These are phyloP conservation scores for Troides helena DNA, from an alignment of 2,888 invertebrate species.

Conservation along the genomic window DNA sequence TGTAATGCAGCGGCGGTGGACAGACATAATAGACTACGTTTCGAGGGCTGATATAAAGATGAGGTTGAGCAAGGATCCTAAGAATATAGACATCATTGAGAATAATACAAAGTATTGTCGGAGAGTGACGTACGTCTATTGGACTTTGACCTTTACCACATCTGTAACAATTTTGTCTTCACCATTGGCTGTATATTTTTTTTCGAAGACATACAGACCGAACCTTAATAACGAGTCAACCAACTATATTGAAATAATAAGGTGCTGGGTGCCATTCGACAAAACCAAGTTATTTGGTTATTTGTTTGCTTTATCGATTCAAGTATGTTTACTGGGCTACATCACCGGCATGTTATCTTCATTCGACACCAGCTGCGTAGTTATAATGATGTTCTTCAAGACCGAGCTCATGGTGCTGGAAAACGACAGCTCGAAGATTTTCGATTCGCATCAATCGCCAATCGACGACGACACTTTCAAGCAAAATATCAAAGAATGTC, in stretches of 20 bases:
- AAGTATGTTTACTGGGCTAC: slow-evolving; percentile 52
- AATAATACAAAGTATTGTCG: slow-evolving; percentile 52
- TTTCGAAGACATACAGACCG: slow-evolving; percentile 45
- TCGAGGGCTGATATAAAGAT: slow-evolving; percentile 50
- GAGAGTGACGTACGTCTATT: slow-evolving; percentile 54
- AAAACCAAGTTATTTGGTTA: slow-evolving; percentile 50
- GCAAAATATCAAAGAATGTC: slow-evolving; percentile 47
- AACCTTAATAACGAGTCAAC: slow-evolving; percentile 51
- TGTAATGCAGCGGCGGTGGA: slow-evolving; percentile 55
- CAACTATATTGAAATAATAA: slow-evolving; percentile 52
- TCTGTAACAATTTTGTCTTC: slow-evolving; percentile 48
- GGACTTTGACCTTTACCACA: slow-evolving; percentile 56
- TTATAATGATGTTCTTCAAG: slow-evolving; percentile 61
- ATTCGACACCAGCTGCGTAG: slow-evolving; percentile 57
- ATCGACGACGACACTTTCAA: slow-evolving; percentile 34
- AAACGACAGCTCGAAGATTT: slow-evolving; percentile 51
- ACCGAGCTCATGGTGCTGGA: slow-evolving; percentile 52
- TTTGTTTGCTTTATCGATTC: slow-evolving; percentile 46
- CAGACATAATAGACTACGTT: slow-evolving; percentile 51
- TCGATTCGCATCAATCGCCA: slow-evolving; percentile 34
- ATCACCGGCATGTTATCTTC: slow-evolving; percentile 61
- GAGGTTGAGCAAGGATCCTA: slow-evolving; percentile 40
- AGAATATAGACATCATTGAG: slow-evolving; percentile 42
- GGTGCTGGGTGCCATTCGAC: slow-evolving; percentile 61
- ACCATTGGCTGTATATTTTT: slow-evolving; percentile 51